Evolutionary conservation across 2,888 invertebrate species (phyloP), one percentile per base, ranked within the genome.

Genomic region (Trachelus iudaicus): DNA sequence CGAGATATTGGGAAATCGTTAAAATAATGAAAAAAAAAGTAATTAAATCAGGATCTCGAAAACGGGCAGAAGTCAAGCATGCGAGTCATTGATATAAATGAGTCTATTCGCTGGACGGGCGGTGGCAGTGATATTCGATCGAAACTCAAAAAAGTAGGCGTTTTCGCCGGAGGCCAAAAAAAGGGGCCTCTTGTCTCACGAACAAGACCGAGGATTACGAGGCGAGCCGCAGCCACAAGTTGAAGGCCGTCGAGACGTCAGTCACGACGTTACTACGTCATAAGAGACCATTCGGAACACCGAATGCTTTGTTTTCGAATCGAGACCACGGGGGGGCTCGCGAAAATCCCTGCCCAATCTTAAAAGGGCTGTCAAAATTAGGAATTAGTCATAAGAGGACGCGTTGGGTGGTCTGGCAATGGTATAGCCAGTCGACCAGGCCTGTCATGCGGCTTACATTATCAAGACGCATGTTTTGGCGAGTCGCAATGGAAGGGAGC

Each of bases 341-440:
- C 71, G 23, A 71, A 71, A 71, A 71, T 71, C 71, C 71, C 71
- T 33, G 33, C 71, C 71, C 33, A 71, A 71, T 71, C 71, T 71
- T 71, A 71, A 71, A 71, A 71, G 71, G 71, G 31, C 71, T 71
- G 71, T 71, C 71, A 71, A 71, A 71, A 71, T 71, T 71, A 31
- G 71, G 34, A 71, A 33, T 71, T 71, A 71, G 71, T 71, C 71
- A 71, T 71, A 71, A 33, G 31, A 4, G 31, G 34, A 71, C 71
- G 71, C 71, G 9, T 12, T 71, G 71, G 71, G 71, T 71, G 71
- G 71, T 71, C 71, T 9, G 31, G 23, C 23, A 56, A 23, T 15
- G 9, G 23, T 15, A 56, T 4, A 56, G 23, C 23, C 23, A 23
- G 23, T 23, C 56, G 23, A 56, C 56, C 56, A 9, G 56, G 56